Base-by-base conservation (phyloP, 2,888 invertebrate genomes). In the Drosophila conformis region DNA sequence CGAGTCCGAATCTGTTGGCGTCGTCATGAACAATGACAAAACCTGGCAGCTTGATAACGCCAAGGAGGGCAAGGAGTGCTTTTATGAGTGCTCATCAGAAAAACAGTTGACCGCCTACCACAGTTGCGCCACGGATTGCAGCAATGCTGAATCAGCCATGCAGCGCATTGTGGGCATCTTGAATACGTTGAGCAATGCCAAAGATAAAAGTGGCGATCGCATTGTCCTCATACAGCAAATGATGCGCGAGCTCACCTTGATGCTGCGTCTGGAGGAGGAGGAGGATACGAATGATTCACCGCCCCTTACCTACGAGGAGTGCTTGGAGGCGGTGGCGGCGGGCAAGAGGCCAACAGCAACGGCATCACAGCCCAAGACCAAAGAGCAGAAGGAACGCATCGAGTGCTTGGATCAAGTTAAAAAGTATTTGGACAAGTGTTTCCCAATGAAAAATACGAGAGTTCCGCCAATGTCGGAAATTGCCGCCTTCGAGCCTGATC, bases 331-430 rank as follows among this genome's bases (percentile, higher is more conserved):
- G 6, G 79, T 74, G 7, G 27, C 69, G 15, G 21, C 57, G 18
- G 69, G 70, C 4, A 18, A 33, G 13, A 35, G 7, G 11, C 25
- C 38, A 57, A 4, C 31, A n/a, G 25, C 8, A 38, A 27, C 7
- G 4, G 10, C 18, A 35, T 27, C 10, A 3, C 18, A 7, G 4
- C 13, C 29, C 29, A 70, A 31, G 13, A 49, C 62, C 4, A 69
- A 66, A 13, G 63, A 46, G 2, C 40, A 79, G 6, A 25, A 49
- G 8, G 51, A 51, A 35, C 69, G 73, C 0, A 15, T 48, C 2
- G 46, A 78, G 35, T 88, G 86, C 56, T 67, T 86, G 25, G 67
- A 72, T 21, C 59, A 72, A 51, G 66, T 90, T 73, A 64, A 87
- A 33, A 51, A 76, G 15, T 82, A 68, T 21, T 27, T 87, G 3